These are phyloP conservation scores for Heterohyrax brucei DNA, from an alignment of 2,797 vertebrate species.

Conservation along the genomic window DNA sequence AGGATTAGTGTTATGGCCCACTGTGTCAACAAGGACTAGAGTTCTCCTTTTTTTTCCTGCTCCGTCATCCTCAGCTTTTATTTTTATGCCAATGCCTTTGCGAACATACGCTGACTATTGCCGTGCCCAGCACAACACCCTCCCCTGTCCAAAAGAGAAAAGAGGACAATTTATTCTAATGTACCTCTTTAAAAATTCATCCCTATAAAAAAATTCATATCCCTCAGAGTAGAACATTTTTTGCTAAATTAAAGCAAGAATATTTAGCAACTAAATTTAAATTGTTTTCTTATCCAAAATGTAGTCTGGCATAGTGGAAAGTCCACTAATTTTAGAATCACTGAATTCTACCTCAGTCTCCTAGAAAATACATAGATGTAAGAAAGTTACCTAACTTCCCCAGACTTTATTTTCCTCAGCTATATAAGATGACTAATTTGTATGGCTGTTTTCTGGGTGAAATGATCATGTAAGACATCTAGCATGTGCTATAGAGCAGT, in stretches of 20 bases:
- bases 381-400: not conserved
- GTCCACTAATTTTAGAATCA: not conserved
- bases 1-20: not conserved
- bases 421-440: conserved; percentile 6
- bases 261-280: conserved; percentile 43
- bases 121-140: not conserved
- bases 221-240: conserved; percentile 36
- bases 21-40: not conserved
- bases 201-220: not conserved
- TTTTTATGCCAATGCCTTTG: not conserved
- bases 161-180: not conserved
- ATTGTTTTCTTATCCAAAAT: conserved; percentile 4
- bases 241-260: conserved; percentile 14
- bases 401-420: not conserved
- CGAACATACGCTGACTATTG: not conserved
- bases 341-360: not conserved
- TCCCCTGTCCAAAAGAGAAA: not conserved
- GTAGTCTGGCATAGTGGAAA: not conserved
- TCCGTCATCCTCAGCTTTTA: not conserved
- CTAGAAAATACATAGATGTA: conserved; percentile 8
- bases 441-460: not conserved
- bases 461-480: not conserved
- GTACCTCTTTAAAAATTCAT: not conserved
- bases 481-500: not conserved
- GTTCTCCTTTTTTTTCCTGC: not conserved